Evolutionary conservation across 2,113 vertebrate species (phyloP).

Genomic region (Gnathonemus echidnorhynchus): DNA sequence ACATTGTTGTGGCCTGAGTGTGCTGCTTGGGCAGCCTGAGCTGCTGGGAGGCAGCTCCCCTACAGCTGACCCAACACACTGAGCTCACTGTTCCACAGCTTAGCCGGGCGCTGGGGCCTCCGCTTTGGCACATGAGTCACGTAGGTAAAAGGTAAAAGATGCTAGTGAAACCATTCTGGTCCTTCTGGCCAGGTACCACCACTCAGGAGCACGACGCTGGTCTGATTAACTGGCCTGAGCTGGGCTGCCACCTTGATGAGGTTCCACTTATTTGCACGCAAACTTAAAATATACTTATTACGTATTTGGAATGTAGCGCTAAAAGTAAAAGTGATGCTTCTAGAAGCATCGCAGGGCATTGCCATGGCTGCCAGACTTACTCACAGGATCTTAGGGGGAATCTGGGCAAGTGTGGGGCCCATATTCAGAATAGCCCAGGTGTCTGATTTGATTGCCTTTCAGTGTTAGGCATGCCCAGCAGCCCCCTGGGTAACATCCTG

Average conservation of each 20-base stretch:
- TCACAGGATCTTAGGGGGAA: neutral
- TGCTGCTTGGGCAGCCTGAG: neutral
- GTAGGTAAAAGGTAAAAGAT: neutral
- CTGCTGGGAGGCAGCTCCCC: neutral
- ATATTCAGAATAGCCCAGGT: neutral
- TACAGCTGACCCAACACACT: neutral
- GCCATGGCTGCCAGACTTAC: neutral
- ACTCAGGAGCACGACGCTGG: neutral
- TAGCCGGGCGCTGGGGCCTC: neutral
- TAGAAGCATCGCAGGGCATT: neutral
- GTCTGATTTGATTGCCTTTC: conserved; percentile 9
- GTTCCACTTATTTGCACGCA: neutral
- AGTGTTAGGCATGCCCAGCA: conserved; percentile 75
- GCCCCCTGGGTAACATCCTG: conserved; percentile 71
- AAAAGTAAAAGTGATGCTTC: neutral
- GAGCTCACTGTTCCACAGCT: neutral
- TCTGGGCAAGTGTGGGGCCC: neutral
- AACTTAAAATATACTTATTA: neutral
- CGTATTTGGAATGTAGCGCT: neutral
- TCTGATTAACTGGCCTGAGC: neutral
- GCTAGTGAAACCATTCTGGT: neutral
- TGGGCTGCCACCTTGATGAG: neutral
- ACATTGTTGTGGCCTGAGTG: conserved; percentile 27
- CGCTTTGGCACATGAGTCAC: neutral
- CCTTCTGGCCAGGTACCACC: neutral